Evolutionary conservation across 1,140 invertebrate genomes (phyloP), one percentile per base, ranked within the genome.

Genomic region (Leucophenga varia): DNA sequence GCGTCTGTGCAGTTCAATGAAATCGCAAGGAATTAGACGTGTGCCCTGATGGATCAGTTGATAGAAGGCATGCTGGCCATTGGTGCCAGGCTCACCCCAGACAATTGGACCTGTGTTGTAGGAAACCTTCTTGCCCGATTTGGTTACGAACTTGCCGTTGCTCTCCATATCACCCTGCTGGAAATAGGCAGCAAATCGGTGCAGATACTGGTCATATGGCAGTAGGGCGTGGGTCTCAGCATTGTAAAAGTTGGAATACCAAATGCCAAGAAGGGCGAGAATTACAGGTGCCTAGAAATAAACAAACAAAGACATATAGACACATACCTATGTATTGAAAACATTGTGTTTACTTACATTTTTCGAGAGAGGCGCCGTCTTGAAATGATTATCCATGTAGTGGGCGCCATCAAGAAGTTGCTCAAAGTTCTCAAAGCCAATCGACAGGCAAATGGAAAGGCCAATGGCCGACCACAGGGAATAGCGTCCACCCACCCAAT

Each of bases 91-190:
- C 78, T 99, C 96, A 36, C 97, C 97, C 93, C 92, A 95, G 28
- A 95, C 88, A 57, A 96, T 89, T 35, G 93, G 92, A 0, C 95
- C 95, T 7, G 95, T 97, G 20, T 76, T 81, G 75, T 95, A 95
- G 57, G 85, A 76, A 1, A 93, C 94, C 13, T 72, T 74, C 30
- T 83, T 72, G 16, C 60, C 69, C 54, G 81, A 82, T 31, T 88
- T 82, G 8, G 91, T 96, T 9, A 90, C 87, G 69, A 88, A 96
- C 81, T 99, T 99, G 60, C 97, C 97, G 80, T 99, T 99, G 50
- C 93, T 97, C 78, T 99, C 97, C 97, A 99, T 99, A 75, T 99
- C 97, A 9, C 96, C 97, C 81, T 99, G 97, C 80, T 99, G 97
- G 78, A 99, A 98, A 77, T 99, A 99, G 9, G 97, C 96, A 30